Evolutionary conservation across 1,140 invertebrate genomes (phyloP).

Genomic region (Drosophila parvula): DNA sequence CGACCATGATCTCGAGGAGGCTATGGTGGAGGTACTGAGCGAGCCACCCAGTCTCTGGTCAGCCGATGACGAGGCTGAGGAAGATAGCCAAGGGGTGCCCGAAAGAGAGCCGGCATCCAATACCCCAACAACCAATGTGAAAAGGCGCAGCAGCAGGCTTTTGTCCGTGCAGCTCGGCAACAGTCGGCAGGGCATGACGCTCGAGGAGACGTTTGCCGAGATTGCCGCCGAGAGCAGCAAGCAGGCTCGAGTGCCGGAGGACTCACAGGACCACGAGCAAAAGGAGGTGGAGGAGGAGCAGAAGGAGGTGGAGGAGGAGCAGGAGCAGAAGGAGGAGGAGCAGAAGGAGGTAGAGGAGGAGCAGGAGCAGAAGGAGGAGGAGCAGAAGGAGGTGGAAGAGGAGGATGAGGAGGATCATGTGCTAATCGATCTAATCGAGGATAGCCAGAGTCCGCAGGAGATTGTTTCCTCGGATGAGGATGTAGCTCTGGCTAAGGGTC

Average conservation of each 20-base stretch:
- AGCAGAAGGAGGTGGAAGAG: no score
- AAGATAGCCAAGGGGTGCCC: not conserved
- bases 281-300: slow-evolving; percentile 32
- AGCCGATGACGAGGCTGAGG: slow-evolving; percentile 18
- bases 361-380: slow-evolving; percentile 14
- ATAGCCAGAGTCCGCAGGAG: slow-evolving; percentile 8
- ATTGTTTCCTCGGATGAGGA: no score
- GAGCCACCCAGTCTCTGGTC: slow-evolving; percentile 42
- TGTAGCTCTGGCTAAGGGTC: no score
- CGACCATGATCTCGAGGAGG: slow-evolving; percentile 2
- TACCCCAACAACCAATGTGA: not conserved
- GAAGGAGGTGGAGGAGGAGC: no score
- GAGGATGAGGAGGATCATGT: slow-evolving; percentile 25
- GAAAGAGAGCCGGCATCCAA: not conserved
- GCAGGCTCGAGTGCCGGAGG: slow-evolving; percentile 19
- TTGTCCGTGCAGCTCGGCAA: not conserved
- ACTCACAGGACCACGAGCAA: slow-evolving; percentile 6
- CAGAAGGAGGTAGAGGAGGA: no score
- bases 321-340: slow-evolving; percentile 11
- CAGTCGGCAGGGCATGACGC: slow-evolving; percentile 36
- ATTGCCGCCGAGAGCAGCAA: slow-evolving; percentile 57
- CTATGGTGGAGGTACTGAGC: slow-evolving; percentile 37
- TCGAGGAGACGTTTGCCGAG: slow-evolving; percentile 67
- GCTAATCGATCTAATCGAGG: slow-evolving; percentile 45
- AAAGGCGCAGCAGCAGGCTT: slow-evolving; percentile 45